Percentiles rank a stretch among this genome's conserved stretches.
phyloP scores from a whole-genome alignment of 2,888 invertebrate genomes.

The Callimorpha dominula region DNA sequence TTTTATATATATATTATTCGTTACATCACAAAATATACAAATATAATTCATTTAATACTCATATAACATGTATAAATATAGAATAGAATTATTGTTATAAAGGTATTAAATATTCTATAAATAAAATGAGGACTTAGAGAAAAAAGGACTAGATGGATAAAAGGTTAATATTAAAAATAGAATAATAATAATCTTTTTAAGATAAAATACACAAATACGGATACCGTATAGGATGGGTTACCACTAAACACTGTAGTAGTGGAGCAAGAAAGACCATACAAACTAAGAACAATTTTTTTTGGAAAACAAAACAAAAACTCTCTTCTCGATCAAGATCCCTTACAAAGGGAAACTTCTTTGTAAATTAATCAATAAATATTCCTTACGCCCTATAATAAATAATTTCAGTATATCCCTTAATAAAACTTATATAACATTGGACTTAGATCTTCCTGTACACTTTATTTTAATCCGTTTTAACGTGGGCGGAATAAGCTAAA shows the following conservation, averaged over 20 bases:
- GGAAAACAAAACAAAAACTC: slow-evolving; percentile 75
- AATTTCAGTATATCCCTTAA: slow-evolving; percentile 61
- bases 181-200: slow-evolving; percentile 57
- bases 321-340: slow-evolving; percentile 64
- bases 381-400: slow-evolving; percentile 76
- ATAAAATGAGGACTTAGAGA: slow-evolving; percentile 63
- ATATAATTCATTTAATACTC: slow-evolving; percentile 27
- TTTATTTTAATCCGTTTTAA: slow-evolving; percentile 71
- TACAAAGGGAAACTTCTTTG: slow-evolving; percentile 72
- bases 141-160: slow-evolving; percentile 71
- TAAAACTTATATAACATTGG: slow-evolving; percentile 52
- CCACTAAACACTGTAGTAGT: slow-evolving; percentile 84
- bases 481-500: slow-evolving; percentile 87
- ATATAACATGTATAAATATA: slow-evolving; percentile 36
- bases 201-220: slow-evolving; percentile 83
- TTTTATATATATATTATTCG: slow-evolving; percentile 22
- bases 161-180: slow-evolving; percentile 43
- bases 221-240: slow-evolving; percentile 80
- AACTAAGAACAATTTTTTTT: slow-evolving; percentile 77
- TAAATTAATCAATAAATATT: slow-evolving; percentile 79
- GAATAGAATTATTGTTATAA: slow-evolving; percentile 38
- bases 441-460: slow-evolving; percentile 58
- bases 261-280: slow-evolving; percentile 77
- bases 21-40: slow-evolving; percentile 35
- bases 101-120: slow-evolving; percentile 25